phyloP scores from a whole-genome alignment of 2,113 vertebrate species.

The Telmatochromis sp. region DNA sequence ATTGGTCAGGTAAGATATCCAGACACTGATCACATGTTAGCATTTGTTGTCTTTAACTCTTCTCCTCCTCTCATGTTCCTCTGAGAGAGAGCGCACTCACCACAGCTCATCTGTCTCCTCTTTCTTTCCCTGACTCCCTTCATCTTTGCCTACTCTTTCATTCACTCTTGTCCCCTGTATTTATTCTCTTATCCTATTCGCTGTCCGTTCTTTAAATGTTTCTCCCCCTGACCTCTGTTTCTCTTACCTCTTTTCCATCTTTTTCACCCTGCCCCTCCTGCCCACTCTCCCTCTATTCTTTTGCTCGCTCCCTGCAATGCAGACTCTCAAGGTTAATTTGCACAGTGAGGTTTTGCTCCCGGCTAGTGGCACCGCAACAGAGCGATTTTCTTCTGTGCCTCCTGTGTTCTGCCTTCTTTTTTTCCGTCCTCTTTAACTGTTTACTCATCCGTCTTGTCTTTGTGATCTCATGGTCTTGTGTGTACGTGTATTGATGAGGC shows the following conservation, averaged over 20 bases:
- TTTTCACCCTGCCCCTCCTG: not conserved
- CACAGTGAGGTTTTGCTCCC: conserved; percentile 59
- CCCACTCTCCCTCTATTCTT: not conserved
- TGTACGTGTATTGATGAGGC: not conserved
- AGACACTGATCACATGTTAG: not conserved
- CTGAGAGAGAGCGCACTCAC: not conserved
- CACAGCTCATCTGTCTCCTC: not conserved
- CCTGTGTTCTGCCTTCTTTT: not conserved
- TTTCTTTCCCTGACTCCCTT: not conserved
- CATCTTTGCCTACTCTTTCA: not conserved
- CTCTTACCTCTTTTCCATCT: not conserved
- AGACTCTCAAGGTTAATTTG: conserved; percentile 73
- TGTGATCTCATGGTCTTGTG: not conserved
- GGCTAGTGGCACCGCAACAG: conserved; percentile 37
- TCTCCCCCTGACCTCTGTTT: not conserved
- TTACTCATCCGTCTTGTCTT: not conserved
- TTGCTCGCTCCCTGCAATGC: conserved; percentile 56
- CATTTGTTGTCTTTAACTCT: not conserved
- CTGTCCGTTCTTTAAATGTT: not conserved
- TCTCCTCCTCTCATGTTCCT: not conserved
- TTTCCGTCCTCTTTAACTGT: not conserved
- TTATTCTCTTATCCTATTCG: not conserved
- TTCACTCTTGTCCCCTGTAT: not conserved
- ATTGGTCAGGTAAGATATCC: not conserved
- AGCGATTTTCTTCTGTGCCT: conserved; percentile 30